Base-by-base conservation (phyloP, 2,888 invertebrate genomes). In the Chloromyia formosa region DNA sequence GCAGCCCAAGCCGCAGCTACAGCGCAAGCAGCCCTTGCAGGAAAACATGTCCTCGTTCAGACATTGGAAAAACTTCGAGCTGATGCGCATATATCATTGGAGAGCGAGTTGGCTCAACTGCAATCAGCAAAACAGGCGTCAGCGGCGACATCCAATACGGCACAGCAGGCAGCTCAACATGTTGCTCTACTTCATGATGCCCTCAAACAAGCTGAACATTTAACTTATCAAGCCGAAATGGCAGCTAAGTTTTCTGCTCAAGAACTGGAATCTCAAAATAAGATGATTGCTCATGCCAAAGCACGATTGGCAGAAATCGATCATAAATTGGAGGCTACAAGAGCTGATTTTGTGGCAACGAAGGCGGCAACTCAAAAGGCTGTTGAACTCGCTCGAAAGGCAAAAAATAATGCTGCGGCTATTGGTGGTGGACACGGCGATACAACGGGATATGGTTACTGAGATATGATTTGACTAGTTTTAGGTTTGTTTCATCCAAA, bases 351-450 rank as follows among this genome's bases (percentile, higher is more conserved):
- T 20, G 58, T 18, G 0, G 71, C 56, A 35, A 71, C 71, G 1
- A 71, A 71, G 14, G 71, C 56, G 2, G 71, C 71, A 20, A 58
- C 71, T 1, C 71, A 71, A 20, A 71, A 71, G 12, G 71, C 71
- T 1, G 71, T 58, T 14, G 58, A 56, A 56, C 56, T 56, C 9
- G 71, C 71, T 0, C 71, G 40, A n/a, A 71, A 71, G 18, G 71
- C 71, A 1, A 27, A 71, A 58, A 35, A 40, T 7, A 58, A 71
- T 42, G 71, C 71, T 23, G 71, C 71, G 0, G 16, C 54, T 35
- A 35, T 27, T 14, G 53, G 22, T 54, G 27, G 54, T 69, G 71
- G 71, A 14, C 16, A 16, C 10, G 56, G 42, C 3, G 71, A 16
- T 20, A 1, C 27, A 5, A 18, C 49, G 9, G 40, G 56, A 4